Base-by-base conservation (phyloP, 92 coral and sea anemone species). In the Actinostola sp. region DNA sequence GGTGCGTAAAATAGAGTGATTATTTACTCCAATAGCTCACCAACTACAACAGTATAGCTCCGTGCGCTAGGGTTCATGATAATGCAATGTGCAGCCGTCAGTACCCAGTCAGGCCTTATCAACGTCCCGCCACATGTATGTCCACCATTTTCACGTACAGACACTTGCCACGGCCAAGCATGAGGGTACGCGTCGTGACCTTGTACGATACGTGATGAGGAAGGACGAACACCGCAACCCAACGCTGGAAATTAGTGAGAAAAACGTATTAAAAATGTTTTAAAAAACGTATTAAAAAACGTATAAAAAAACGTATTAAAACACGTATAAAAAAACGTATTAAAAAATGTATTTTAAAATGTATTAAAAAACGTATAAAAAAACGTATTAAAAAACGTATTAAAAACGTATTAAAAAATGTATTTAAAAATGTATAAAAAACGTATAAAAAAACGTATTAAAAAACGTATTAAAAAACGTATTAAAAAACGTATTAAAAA, bases 111-210 rank as follows among this genome's bases (percentile, higher is more conserved):
- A 25, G 77, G 54, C 28, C 67, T 60, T 38, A 71, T 71, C 28
- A 71, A 31, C 0, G 77, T 71, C 3, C 77, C 77, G 14, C 77
- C 77, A 71, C 77, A 71, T 3, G 67, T 56, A 60, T 57, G 67
- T 5, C 77, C 77, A 6, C 77, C 67, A 58, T 71, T 71, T 32
- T 56, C 77, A 8, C 39, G 51, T 10, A 71, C 49, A 6, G 56
- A 71, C 6, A 71, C 67, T n/a, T 71, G 77, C 77, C 77, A 71
- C 26, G 77, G 77, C 77, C 77, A 71, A 3, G 77, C 44, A 71
- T 71, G 77, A 30, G 77, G 66, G 16, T 13, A 39, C 9, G 77
- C 77, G 17, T 71, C 43, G 16, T 71, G 77, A 2, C 77, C 77
- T 38, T 60, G 55, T 3, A 71, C 77, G 2, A 71, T 60, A 29